Evolutionary conservation across 23 tunicate genomes (phyloP).

Genomic region (Ciona savignyi): DNA sequence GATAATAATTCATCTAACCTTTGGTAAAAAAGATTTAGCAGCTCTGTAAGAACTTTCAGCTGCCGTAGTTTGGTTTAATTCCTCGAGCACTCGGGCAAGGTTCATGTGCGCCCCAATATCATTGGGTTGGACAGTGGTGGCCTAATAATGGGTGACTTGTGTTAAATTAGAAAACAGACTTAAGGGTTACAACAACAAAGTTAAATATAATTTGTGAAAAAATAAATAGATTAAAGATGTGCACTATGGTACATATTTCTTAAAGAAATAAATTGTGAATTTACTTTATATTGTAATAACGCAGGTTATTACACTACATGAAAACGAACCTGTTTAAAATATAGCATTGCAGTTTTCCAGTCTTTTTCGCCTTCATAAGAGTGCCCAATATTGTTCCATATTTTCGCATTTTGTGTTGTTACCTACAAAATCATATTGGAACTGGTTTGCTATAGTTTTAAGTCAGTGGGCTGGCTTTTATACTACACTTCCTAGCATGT

Average conservation of each 20-base stretch:
- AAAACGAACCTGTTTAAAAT: conserved; percentile 8
- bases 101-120: conserved; percentile 74
- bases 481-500: too few relatives aligned
- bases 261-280: too few relatives aligned
- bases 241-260: too few relatives aligned
- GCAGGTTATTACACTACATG: neutral
- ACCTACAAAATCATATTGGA: conserved; percentile 11
- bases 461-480: too few relatives aligned
- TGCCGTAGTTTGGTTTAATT: conserved; percentile 4
- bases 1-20: conserved; percentile 16
- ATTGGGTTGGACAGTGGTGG: conserved; percentile 62
- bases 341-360: conserved; percentile 14
- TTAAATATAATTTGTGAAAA: neutral
- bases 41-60: conserved; percentile 55
- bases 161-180: neutral
- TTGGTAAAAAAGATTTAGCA: conserved; percentile 45
- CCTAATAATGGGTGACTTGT: conserved; percentile 15
- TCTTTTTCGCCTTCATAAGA: conserved; percentile 27
- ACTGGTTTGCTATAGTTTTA: too few relatives aligned
- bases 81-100: conserved; percentile 36
- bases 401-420: conserved; percentile 58
- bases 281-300: neutral
- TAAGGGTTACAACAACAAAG: neutral
- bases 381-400: conserved; percentile 92
- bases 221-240: too few relatives aligned